phyloP scores from a whole-genome alignment of 2,113 vertebrate species.

The Megatriorchis doriae region DNA sequence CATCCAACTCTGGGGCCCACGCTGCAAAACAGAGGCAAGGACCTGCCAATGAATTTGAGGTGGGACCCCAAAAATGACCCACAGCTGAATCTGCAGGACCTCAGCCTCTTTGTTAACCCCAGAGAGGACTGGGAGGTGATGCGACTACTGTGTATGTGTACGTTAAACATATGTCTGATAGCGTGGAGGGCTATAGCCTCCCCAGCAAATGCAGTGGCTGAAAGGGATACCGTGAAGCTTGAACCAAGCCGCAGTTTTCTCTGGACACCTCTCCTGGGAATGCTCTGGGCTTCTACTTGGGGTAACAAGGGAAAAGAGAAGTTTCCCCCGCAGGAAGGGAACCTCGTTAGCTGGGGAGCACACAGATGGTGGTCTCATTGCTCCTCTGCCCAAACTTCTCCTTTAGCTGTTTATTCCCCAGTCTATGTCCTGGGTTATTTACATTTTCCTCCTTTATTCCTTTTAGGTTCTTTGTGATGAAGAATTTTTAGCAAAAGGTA shows the following conservation, averaged over 20 bases:
- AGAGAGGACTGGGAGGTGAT: background rate
- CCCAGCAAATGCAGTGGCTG: background rate
- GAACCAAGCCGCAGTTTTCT: background rate
- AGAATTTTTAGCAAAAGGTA: background rate
- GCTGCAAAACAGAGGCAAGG: background rate
- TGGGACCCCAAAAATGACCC: background rate
- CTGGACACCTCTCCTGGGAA: background rate
- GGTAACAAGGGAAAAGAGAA: background rate
- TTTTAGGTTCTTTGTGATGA: background rate
- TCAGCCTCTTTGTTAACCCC: background rate
- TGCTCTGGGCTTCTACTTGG: background rate
- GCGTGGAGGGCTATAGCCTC: rapidly evolving
- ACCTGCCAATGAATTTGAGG: rapidly evolving
- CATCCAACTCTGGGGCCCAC: rapidly evolving
- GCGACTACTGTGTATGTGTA: rapidly evolving
- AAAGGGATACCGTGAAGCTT: background rate
- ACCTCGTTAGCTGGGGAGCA: background rate
- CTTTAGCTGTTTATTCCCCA: background rate
- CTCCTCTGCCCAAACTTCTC: background rate
- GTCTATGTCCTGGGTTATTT: background rate
- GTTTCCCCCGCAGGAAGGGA: background rate
- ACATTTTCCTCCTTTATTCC: background rate
- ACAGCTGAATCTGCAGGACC: background rate
- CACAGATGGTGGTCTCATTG: background rate
- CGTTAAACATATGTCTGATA: rapidly evolving